A percentile compares a stretch with the other conserved stretches of the same genome.
phyloP scores from a whole-genome alignment of 2,113 vertebrate species.

The Etheostoma spectabile region DNA sequence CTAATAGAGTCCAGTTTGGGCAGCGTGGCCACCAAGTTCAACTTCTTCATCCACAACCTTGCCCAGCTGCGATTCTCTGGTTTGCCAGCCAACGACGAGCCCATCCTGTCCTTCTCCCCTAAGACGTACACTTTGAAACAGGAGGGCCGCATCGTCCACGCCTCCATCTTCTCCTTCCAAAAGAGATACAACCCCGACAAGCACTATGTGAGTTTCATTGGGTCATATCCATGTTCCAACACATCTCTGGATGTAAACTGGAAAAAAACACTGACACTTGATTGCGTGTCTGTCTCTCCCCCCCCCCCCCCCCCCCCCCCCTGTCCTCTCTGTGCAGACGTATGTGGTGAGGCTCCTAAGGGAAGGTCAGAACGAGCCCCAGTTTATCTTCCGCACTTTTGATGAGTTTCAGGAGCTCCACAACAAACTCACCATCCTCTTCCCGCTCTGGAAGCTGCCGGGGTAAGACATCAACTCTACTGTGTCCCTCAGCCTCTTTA shows the following conservation, averaged over 20 bases:
- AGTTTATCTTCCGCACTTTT: conserved; percentile 97
- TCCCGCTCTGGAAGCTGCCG: conserved; percentile 97
- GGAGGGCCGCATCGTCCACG: conserved; percentile 92
- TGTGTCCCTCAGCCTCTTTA: not conserved
- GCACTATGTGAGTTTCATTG: conserved; percentile 90
- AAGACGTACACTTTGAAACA: conserved; percentile 95
- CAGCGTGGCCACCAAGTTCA: conserved; percentile 98
- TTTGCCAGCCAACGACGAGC: conserved; percentile 94
- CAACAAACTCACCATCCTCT: conserved; percentile 96
- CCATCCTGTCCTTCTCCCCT: conserved; percentile 95
- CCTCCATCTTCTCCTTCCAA: conserved; percentile 96
- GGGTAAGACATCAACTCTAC: conserved; percentile 82
- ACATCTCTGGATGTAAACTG: not conserved
- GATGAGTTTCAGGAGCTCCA: conserved; percentile 99
- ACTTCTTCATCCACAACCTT: conserved; percentile 99
- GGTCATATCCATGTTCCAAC: not conserved
- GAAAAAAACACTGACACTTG: not conserved
- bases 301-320: not conserved
- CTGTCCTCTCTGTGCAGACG: conserved; percentile 82
- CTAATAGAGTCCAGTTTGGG: conserved; percentile 97
- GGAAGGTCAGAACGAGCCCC: conserved; percentile 91
- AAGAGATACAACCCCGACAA: conserved; percentile 99
- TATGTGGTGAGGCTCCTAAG: conserved; percentile 94
- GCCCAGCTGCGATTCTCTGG: conserved; percentile 97
- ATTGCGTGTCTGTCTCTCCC: not conserved